These are phyloP conservation scores for Apostichopus japonicus DNA, from an alignment of 35 echinoderm and acorn worm species.

Conservation along the genomic window DNA sequence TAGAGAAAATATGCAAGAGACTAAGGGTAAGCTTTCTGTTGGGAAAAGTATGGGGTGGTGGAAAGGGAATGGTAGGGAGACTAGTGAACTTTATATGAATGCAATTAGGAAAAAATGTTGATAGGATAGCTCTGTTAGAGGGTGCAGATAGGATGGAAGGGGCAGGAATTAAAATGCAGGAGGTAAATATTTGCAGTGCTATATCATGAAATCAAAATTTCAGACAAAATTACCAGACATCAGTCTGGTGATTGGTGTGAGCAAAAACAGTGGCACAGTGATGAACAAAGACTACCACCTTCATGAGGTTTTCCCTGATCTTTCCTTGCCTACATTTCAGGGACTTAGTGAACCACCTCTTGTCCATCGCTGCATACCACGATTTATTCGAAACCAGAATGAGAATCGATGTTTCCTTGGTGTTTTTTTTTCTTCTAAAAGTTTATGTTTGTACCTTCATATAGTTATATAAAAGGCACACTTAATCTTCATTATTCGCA, in stretches of 20 bases:
- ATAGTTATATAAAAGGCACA: too few relatives aligned
- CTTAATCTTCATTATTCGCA: too few relatives aligned
- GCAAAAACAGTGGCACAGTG: slow-evolving; percentile 1
- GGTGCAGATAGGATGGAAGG: not conserved
- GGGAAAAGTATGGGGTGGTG: too few relatives aligned
- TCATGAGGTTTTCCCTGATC: slow-evolving; percentile 18
- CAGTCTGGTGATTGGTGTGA: slow-evolving; percentile 29
- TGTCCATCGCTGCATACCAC: not conserved
- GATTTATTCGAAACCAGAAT: slow-evolving; percentile 11
- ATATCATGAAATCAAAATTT: slow-evolving; percentile 24
- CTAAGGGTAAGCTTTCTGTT: too few relatives aligned
- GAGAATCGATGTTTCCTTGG: not conserved
- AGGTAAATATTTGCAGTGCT: slow-evolving; percentile 17
- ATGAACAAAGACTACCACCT: slow-evolving; percentile 9
- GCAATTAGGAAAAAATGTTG: too few relatives aligned
- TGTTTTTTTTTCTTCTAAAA: not conserved
- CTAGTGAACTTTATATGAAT: too few relatives aligned
- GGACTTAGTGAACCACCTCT: slow-evolving; percentile 13
- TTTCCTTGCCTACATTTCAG: slow-evolving; percentile 29
- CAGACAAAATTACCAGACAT: slow-evolving; percentile 16
- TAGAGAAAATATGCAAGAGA: too few relatives aligned
- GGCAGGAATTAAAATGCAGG: slow-evolving; percentile 2
- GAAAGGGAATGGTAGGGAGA: too few relatives aligned
- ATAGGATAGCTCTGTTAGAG: too few relatives aligned
- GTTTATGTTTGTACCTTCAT: too few relatives aligned